phyloP scores from a whole-genome alignment of 1,140 invertebrate genomes.

The Pachypsylla venusta region DNA sequence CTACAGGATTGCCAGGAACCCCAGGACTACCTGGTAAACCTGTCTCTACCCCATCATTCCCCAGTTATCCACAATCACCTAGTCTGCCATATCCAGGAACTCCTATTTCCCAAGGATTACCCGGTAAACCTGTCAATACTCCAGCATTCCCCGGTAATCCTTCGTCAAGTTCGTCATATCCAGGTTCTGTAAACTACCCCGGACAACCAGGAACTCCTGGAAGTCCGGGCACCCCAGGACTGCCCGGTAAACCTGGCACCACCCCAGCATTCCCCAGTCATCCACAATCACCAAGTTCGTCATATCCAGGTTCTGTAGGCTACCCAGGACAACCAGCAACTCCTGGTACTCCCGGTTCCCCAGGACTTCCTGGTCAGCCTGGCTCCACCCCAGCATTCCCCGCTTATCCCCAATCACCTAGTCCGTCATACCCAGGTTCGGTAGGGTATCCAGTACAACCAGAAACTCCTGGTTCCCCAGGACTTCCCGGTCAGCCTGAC shows the following conservation, averaged over 20 bases:
- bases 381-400: not conserved
- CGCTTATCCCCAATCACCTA: not conserved
- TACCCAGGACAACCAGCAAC: constrained; percentile 18
- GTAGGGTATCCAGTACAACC: constrained; percentile 15
- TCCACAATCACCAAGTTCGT: not conserved
- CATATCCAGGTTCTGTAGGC: constrained; percentile 19
- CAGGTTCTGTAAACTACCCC: constrained; percentile 14
- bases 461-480: constrained; percentile 5
- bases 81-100: constrained; percentile 13
- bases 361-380: constrained; percentile 19
- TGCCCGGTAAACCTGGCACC: constrained; percentile 22
- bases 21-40: constrained; percentile 23
- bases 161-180: constrained; percentile 12
- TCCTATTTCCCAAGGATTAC: constrained; percentile 16
- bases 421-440: constrained; percentile 11
- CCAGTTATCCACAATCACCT: constrained; percentile 17
- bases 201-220: constrained; percentile 18
- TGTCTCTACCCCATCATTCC: constrained; percentile 14
- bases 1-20: constrained; percentile 16
- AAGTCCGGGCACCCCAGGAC: constrained; percentile 21
- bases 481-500: constrained; percentile 18
- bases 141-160: constrained; percentile 20
- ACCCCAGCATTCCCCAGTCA: constrained; percentile 28
- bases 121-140: constrained; percentile 17
- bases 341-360: constrained; percentile 22